Conservation (phyloP, 35 echinoderm and acorn worm species). For the Apostichopus californicus region DNA sequence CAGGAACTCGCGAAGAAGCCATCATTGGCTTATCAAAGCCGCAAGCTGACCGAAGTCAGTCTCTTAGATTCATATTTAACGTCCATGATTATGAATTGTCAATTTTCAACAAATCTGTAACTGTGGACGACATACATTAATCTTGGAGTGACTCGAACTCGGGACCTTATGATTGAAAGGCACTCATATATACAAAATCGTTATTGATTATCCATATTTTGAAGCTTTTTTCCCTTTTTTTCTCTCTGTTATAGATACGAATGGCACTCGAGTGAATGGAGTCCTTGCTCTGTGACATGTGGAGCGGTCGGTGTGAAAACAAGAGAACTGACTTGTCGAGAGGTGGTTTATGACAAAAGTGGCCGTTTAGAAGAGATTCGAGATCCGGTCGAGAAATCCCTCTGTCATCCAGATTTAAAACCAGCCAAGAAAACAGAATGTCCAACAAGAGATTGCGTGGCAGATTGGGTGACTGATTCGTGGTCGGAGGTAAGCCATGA, state of each 20-base stretch:
- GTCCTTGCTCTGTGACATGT: conserved; percentile 24
- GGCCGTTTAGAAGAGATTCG: conserved; percentile 6
- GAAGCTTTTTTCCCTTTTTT: not conserved
- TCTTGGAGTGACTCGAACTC: no score
- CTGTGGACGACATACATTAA: no score
- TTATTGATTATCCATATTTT: no score
- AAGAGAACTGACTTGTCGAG: conserved; percentile 20
- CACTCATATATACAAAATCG: no score
- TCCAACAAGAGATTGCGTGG: not conserved
- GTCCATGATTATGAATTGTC: no score
- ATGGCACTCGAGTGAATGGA: conserved; percentile 39
- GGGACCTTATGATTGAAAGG: no score
- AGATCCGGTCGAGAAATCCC: not conserved
- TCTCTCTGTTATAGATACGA: conserved; percentile 7
- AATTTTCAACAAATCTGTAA: no score
- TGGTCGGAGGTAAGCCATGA: conserved; percentile 11
- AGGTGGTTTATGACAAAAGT: conserved; percentile 43
- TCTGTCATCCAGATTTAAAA: conserved; percentile 36
- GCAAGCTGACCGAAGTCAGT: no score
- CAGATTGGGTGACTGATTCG: not conserved
- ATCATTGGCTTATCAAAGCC: no score
- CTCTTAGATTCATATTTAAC: no score
- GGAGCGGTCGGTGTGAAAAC: conserved; percentile 23
- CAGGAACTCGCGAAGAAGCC: no score
- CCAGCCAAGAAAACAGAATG: conserved; percentile 44